Evolutionary conservation across 2,113 vertebrate species (phyloP).

Genomic region (Erpornis zantholeuca): DNA sequence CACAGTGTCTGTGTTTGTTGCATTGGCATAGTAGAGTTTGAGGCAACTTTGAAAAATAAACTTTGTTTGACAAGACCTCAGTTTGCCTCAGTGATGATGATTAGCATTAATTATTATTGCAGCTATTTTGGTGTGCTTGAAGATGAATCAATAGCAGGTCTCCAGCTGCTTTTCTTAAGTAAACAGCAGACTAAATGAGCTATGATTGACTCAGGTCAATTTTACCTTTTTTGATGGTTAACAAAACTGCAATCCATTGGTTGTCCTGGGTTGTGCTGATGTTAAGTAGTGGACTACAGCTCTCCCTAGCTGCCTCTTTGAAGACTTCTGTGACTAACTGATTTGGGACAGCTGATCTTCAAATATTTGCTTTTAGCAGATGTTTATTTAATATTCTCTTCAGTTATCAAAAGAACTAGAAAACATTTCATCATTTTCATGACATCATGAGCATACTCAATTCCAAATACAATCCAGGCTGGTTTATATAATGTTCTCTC

Average conservation of each 20-base stretch:
- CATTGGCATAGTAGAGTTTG: not conserved
- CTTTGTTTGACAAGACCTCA: not conserved
- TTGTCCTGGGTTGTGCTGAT: accelerated
- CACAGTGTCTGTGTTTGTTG: not conserved
- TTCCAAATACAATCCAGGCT: not conserved
- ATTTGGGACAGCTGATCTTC: not conserved
- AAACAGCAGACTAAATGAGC: not conserved
- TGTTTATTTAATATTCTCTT: not conserved
- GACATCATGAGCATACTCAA: not conserved
- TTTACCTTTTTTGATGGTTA: not conserved
- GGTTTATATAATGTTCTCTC: not conserved
- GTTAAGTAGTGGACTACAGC: not conserved
- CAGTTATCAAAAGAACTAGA: not conserved
- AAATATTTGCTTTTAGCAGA: not conserved
- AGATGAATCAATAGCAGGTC: not conserved
- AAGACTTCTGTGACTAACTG: not conserved
- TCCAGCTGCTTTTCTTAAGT: not conserved
- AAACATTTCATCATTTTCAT: not conserved
- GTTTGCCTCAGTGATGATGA: not conserved
- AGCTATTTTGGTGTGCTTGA: not conserved
- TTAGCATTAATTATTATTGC: not conserved
- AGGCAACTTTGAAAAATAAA: not conserved
- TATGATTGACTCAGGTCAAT: not conserved
- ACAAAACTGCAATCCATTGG: not conserved
- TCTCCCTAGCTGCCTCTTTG: not conserved